Percentiles rank a stretch among this genome's conserved stretches.
Conservation (phyloP, 2,888 invertebrate genomes). For the Drosophila kuntzei region DNA sequence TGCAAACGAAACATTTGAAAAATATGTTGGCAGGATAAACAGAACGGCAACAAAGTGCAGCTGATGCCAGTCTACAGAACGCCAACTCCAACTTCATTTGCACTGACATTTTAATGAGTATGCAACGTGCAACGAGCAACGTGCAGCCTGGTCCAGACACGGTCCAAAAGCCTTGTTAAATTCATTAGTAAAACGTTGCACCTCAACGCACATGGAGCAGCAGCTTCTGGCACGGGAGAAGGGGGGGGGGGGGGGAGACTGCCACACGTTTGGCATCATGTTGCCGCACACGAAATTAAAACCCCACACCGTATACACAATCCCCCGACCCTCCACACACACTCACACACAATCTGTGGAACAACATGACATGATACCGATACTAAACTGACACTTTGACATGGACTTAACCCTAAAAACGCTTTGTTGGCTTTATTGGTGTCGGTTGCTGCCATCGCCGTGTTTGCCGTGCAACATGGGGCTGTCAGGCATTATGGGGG, state of each 20-base stretch:
- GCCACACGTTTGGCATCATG: constrained; percentile 80
- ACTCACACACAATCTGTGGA: constrained; percentile 46
- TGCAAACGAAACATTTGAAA: constrained; percentile 81
- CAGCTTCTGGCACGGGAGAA: not conserved
- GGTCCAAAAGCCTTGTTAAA: constrained; percentile 73
- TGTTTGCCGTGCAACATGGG: constrained; percentile 49
- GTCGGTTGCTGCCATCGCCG: constrained; percentile 68
- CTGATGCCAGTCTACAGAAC: constrained; percentile 68
- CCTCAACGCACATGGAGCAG: constrained; percentile 65
- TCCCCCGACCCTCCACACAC: constrained; percentile 14
- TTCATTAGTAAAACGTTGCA: constrained; percentile 83
- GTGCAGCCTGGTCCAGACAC: constrained; percentile 45
- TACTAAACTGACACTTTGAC: constrained; percentile 85
- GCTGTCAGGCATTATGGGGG: constrained; percentile 5
- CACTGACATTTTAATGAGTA: constrained; percentile 80
- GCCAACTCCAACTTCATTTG: constrained; percentile 50
- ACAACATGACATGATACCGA: constrained; percentile 85
- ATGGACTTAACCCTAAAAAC: constrained; percentile 84
- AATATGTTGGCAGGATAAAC: constrained; percentile 81
- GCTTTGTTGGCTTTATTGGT: constrained; percentile 82
- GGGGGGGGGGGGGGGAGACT: constrained; percentile 5
- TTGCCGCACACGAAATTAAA: constrained; percentile 82
- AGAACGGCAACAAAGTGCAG: constrained; percentile 76
- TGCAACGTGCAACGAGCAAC: constrained; percentile 76
- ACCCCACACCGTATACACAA: constrained; percentile 53